These are phyloP conservation scores for Papilio xuthus DNA, from an alignment of 1,140 invertebrate species.

Conservation along the genomic window DNA sequence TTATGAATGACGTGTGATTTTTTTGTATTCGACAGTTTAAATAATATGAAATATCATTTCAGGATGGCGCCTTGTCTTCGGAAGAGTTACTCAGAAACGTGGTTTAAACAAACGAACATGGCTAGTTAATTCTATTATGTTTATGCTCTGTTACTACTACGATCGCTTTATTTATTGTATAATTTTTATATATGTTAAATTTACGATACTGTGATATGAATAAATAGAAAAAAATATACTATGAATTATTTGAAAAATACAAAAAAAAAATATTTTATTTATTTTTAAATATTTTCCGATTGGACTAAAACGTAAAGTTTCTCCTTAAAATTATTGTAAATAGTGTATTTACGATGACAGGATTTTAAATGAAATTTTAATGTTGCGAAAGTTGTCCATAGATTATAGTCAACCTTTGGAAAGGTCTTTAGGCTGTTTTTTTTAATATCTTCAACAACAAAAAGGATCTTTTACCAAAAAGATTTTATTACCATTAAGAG, in stretches of 20 bases:
- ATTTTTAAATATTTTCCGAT: background rate
- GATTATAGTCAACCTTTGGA: constrained; percentile 38
- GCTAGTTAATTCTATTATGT: constrained; percentile 54
- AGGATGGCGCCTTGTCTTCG: constrained; percentile 72
- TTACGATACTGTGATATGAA: constrained; percentile 76
- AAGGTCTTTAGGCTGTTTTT: background rate
- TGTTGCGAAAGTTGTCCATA: constrained; percentile 46
- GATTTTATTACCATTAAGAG: constrained; percentile 51
- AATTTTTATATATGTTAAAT: constrained; percentile 53
- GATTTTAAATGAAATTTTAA: constrained; percentile 31
- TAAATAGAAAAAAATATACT: constrained; percentile 41
- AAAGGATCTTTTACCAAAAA: background rate
- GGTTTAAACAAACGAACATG: constrained; percentile 56
- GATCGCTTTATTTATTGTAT: constrained; percentile 62
- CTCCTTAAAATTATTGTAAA: constrained; percentile 45
- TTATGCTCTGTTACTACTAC: constrained; percentile 60
- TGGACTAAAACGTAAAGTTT: constrained; percentile 19
- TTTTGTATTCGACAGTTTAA: too few relatives aligned
- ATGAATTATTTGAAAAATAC: constrained; percentile 18
- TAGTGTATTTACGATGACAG: constrained; percentile 32
- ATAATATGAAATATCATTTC: constrained; percentile 51
- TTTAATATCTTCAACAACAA: background rate
- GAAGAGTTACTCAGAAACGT: constrained; percentile 74
- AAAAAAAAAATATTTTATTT: constrained; percentile 25
- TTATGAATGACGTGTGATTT: too few relatives aligned